Evolutionary conservation across 1,140 invertebrate genomes (phyloP), one percentile per base, ranked within the genome.

Genomic region (Ylistrum balloti): DNA sequence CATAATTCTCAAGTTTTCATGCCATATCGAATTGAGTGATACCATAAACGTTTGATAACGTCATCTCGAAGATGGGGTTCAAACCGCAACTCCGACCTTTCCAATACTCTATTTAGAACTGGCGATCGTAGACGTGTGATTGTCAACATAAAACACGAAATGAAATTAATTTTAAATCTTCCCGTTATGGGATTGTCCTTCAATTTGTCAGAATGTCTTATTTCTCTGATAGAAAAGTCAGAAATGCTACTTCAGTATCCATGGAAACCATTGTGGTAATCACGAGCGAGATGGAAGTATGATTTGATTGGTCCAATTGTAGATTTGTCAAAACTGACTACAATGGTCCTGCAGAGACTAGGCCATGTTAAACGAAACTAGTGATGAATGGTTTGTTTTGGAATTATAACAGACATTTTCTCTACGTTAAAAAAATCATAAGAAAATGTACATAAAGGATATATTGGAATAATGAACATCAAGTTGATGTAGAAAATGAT

Each of bases 31-130:
- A 56, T 48, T 33, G 33, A 41, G 74, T 38, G 89, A 41, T 45
- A 87, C 20, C 38, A 35, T 74, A 90, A 90, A 87, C 33, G 33
- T 45, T 38, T 86, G 89, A 90, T 90, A 90, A 90, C 89, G 89
- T 90, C 89, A 90, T 85, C 33, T 88, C 74, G 86, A 56, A 48
- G 89, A 90, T 90, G 85, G 89, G 85, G 89, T 90, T 90, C 89
- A 90, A 90, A 90, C 89, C 89, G 48, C 89, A 86, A 88, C 74
- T 56, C 48, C 88, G 86, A 90, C 89, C 89, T 89, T 89, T 38
- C 38, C n/a, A 22, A 48, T 41, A 89, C 89, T 74, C 56, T 74
- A 74, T 74, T 74, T 74, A 74, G 56, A 74, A 74, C 9, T 74
- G n/a, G 56, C 56, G 56, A 74, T 74, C 56, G 56, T 28, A 28